Base-by-base conservation (phyloP, 2,113 vertebrate species). In the Marcusenius ussheri region DNA sequence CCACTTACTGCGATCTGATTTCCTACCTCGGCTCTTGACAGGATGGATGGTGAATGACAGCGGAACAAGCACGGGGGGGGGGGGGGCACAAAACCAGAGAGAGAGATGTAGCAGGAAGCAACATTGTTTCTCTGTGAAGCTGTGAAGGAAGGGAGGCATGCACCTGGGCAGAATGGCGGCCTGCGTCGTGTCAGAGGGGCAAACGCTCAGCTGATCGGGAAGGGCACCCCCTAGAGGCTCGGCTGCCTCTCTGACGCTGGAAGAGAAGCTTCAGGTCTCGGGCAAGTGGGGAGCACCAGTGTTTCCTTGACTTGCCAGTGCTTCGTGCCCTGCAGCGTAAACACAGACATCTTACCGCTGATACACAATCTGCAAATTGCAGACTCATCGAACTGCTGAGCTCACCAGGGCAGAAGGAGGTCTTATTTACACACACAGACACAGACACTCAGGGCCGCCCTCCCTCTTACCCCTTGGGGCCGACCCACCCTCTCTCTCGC, bases 241-340 rank as follows among this genome's bases (percentile, higher is more conserved):
- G 5, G 11, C 74, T 42, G 35, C 74, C 74, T 19, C 74, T 39
- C 74, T 6, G 74, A 80, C 21, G 35, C 74, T 42, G 74, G 35
- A 39, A 80, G 74, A 80, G 74, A 39, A 42, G 11, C 35, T 19
- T 5, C 35, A 19, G 35, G 70, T 39, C 8, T 31, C 3, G 10
- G 66, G 27, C 21, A 10, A 74, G 70, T 35, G 70, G 11, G 31
- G 31, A 46, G 90, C 24, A 83, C 35, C 35, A 87, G 42, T 1
- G 47, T 51, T 70, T 53, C 83, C 47, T 49, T 87, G 56, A 80
- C 84, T 74, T 35, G 90, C 89, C 90, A 84, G 53, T 89, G 86
- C 74, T 70, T 88, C 0, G 83, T 91, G 91, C 91, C 93, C 91
- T 91, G 66, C 94, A 93, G 92, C 89, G 90, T 91, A 93, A 93